Base-by-base conservation (phyloP, 2,888 invertebrate species). In the Actias luna region DNA sequence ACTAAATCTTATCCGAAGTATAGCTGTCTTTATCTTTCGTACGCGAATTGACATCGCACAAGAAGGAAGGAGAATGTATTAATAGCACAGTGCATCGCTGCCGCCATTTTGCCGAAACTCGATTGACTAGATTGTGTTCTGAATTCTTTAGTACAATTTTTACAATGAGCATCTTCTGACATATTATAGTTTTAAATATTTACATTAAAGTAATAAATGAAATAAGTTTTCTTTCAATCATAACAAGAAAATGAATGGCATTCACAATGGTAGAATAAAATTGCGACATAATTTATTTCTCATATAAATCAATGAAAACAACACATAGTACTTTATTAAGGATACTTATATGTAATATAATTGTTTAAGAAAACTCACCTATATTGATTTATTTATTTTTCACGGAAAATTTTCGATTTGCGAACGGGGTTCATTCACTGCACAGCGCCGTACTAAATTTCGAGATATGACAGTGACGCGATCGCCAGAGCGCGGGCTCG, bases 371-470 rank as follows among this genome's bases (percentile, higher is more conserved):
- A 65, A 71, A 78, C 92, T 90, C 78, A 91, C 92, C 90, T 80
- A 72, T 61, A 65, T 73, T 71, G 77, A 78, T 83, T 85, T 83
- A 80, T 78, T 78, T 78, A 77, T 73, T 80, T 79, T 84, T 83
- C 83, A 83, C 82, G 85, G 86, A 85, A 89, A 89, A 91, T 88
- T 86, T 85, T 83, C 84, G 84, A 88, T 90, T 89, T 87, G 84
- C 87, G 85, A 85, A 86, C 92, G 91, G 88, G 89, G 89, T 91
- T 91, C 92, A 87, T 92, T 91, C 91, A 86, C 89, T 89, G 88
- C 89, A 88, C 89, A 84, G 84, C 74, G 82, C 82, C 84, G 91
- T 89, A 92, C 92, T 92, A 92, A 92, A 90, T 92, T 92, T 87
- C 91, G 82, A 92, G 92, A 89, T 89, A 90, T 86, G 88, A 89